Base-by-base conservation (phyloP, 2,888 invertebrate species). In the Cyclophora albipunctata region DNA sequence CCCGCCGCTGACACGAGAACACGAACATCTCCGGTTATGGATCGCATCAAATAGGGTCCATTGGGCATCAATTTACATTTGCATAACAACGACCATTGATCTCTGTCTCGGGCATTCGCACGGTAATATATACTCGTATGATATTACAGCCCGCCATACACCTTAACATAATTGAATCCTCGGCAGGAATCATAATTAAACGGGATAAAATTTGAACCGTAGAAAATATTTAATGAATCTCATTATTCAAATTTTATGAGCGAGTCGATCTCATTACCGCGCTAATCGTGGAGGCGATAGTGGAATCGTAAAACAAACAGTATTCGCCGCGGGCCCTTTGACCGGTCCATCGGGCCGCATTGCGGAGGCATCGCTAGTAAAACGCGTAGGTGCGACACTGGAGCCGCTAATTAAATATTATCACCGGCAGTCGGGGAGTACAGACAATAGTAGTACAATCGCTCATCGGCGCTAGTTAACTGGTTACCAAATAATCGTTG, bases 341-440 rank as follows among this genome's bases (percentile, higher is more conserved):
- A 65, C 72, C 68, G 64, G 66, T 63, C 70, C 75, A 68, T 70
- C 71, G 69, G 68, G 64, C 69, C 67, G 65, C 72, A 65, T 64
- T 66, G 66, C 63, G 60, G 62, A 70, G 71, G 69, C 64, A 61
- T 50, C 57, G 67, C 64, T 69, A 62, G 66, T 69, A 68, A 69
- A 71, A 65, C 60, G 75, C 69, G 73, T 71, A 84, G 85, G 86
- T 84, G 85, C 78, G 80, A 86, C 82, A 80, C 71, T 77, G 73
- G 61, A 69, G 76, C 74, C 79, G 78, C 84, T 87, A 84, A 87
- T 87, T 86, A 87, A 85, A 87, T 85, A 86, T 86, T 85, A 85
- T 84, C 84, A 84, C 75, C 76, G 69, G 67, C 73, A 75, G 76
- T 75, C 81, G 78, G 78, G 72, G 69, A 68, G 69, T 69, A 75